phyloP scores from a whole-genome alignment of 2,113 vertebrate species.

The Jacana jacana region DNA sequence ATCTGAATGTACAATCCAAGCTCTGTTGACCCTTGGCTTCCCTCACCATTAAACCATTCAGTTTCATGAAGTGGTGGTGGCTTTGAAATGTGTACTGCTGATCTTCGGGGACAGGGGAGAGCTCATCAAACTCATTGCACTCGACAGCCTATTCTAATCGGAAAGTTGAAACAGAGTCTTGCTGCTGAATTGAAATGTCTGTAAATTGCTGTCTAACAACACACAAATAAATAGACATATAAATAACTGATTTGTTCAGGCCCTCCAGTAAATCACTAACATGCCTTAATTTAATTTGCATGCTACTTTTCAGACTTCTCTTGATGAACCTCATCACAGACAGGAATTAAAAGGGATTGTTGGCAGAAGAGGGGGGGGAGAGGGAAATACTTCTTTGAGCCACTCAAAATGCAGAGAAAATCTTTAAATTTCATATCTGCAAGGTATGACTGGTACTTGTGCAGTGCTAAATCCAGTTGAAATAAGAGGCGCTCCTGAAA shows the following conservation, averaged over 20 bases:
- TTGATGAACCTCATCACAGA: not conserved
- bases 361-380: not conserved
- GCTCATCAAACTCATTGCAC: slow-evolving; percentile 12
- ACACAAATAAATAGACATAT: not conserved
- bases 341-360: not conserved
- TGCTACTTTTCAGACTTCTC: not conserved
- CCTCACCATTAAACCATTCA: not conserved
- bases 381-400: not conserved
- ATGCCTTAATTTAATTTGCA: slow-evolving; percentile 29
- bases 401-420: not conserved
- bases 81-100: not conserved
- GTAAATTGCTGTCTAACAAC: not conserved
- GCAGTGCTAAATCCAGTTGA: slow-evolving; percentile 5
- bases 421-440: not conserved
- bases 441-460: not conserved
- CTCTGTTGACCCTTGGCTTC: not conserved
- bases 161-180: slow-evolving; percentile 17
- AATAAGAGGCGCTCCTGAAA: slow-evolving; percentile 6
- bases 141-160: not conserved
- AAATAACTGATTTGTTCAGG: slow-evolving; percentile 17
- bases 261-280: not conserved
- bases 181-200: not conserved
- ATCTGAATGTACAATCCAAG: not conserved
- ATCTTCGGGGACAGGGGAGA: not conserved
- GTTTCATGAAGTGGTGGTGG: not conserved